Evolutionary conservation across 1,140 invertebrate genomes (phyloP).

Genomic region (Papilio machaon): DNA sequence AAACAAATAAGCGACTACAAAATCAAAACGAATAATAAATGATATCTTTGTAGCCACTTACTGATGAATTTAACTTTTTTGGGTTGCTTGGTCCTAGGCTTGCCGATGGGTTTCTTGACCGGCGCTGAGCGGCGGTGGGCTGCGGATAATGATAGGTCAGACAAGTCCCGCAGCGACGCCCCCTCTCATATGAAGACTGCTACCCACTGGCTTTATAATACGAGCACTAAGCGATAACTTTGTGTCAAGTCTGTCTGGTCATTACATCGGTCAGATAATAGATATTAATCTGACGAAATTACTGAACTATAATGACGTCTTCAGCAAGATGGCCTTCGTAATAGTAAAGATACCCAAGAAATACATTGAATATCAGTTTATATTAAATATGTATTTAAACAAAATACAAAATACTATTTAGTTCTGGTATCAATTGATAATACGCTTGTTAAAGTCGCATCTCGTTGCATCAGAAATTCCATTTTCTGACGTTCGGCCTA

Average conservation of each 20-base stretch:
- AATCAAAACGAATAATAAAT: background rate
- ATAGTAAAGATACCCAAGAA: no score
- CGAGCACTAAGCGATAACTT: background rate
- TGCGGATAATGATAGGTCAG: constrained; percentile 60
- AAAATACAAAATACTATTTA: no score
- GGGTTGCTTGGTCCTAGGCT: constrained; percentile 89
- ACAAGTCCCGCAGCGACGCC: constrained; percentile 46
- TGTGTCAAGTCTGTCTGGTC: constrained; percentile 31
- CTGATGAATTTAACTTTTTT: constrained; percentile 95
- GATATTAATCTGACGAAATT: no score
- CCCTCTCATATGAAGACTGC: constrained; percentile 48
- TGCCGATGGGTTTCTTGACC: constrained; percentile 88
- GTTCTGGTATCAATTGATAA: background rate
- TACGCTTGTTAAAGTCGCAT: background rate
- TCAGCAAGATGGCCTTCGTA: no score
- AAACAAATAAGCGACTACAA: background rate
- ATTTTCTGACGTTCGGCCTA: background rate
- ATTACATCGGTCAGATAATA: background rate
- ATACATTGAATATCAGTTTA: no score
- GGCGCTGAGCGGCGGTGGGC: constrained; percentile 87
- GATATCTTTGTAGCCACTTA: constrained; percentile 83
- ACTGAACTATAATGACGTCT: no score
- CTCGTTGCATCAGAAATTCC: background rate
- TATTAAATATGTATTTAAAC: background rate
- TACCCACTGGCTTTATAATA: constrained; percentile 46